A percentile compares a stretch with the other conserved stretches of the same genome.
These are phyloP conservation scores for Drosophila carrolli DNA, from an alignment of 1,140 invertebrate genomes.

Conservation along the genomic window DNA sequence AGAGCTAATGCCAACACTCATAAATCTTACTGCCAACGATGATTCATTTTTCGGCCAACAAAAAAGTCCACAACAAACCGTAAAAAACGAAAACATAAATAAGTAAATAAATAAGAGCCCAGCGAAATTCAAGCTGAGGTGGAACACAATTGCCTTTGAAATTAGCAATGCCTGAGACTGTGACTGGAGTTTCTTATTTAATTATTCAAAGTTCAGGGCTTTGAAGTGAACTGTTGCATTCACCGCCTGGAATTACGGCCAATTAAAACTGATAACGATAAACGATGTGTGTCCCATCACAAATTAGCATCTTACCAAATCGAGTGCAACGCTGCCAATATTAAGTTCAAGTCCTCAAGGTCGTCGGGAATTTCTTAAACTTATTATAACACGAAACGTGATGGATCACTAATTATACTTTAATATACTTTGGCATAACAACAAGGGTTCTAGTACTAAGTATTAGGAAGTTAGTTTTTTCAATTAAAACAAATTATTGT, in stretches of 20 bases:
- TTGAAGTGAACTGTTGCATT: conserved; percentile 15
- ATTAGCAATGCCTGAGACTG: conserved; percentile 38
- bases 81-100: conserved; percentile 31
- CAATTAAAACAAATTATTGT: too few species aligned
- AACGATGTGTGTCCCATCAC: conserved; percentile 19
- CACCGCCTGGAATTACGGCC: conserved; percentile 28
- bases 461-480: too few species aligned
- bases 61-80: conserved; percentile 15
- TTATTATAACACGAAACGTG: background rate
- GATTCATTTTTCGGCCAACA: conserved; percentile 38
- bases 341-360: background rate
- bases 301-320: conserved; percentile 27
- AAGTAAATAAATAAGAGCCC: conserved; percentile 42
- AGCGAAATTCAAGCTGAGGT: conserved; percentile 45
- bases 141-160: conserved; percentile 52
- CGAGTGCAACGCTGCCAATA: background rate
- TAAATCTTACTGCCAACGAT: conserved; percentile 53
- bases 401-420: background rate
- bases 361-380: background rate
- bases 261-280: conserved; percentile 39
- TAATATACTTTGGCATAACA: too few species aligned
- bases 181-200: conserved; percentile 19
- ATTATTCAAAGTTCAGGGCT: conserved; percentile 48
- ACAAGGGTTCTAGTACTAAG: too few species aligned
- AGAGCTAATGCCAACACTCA: conserved; percentile 43